phyloP scores from a whole-genome alignment of 2,797 vertebrate species.

The Chelon labrosus region DNA sequence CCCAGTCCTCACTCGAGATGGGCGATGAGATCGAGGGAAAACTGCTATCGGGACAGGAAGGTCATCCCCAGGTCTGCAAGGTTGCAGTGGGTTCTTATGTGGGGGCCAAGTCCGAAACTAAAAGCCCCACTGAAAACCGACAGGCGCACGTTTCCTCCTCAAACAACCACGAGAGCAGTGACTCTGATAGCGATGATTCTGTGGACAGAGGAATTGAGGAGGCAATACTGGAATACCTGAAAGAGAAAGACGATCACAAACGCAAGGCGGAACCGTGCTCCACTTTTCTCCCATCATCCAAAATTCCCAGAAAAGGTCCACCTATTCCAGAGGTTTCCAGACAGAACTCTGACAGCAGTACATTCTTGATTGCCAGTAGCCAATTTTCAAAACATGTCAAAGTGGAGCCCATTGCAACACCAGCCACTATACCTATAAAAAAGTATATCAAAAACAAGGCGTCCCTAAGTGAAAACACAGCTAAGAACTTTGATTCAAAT shows the following conservation, averaged over 20 bases:
- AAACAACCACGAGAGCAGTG: constrained; percentile 75
- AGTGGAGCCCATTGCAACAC: constrained; percentile 46
- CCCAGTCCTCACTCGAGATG: constrained; percentile 90
- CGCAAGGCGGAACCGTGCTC: constrained; percentile 75
- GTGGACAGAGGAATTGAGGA: constrained; percentile 96
- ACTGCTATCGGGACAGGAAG: constrained; percentile 80
- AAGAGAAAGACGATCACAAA: constrained; percentile 86
- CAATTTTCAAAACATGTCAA: constrained; percentile 70
- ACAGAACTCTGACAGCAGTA: constrained; percentile 68
- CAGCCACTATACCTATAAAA: constrained; percentile 66
- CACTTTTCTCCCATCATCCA: constrained; percentile 64
- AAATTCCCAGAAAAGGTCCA: constrained; percentile 71
- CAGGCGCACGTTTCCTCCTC: constrained; percentile 47
- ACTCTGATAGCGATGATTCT: constrained; percentile 94
- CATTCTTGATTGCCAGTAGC: constrained; percentile 70
- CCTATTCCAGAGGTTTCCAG: constrained; percentile 66
- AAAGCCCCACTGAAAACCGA: constrained; percentile 55
- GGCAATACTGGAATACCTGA: constrained; percentile 96
- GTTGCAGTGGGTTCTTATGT: constrained; percentile 63
- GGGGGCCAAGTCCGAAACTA: constrained; percentile 59
- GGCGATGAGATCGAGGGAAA: constrained; percentile 83
- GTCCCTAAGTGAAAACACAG: constrained; percentile 56
- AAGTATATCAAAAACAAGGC: constrained; percentile 78
- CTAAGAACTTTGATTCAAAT: constrained; percentile 62
- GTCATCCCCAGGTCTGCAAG: constrained; percentile 72